These are phyloP conservation scores for Pseudopleuronectes americanus DNA, from an alignment of 2,797 vertebrate genomes.

Conservation along the genomic window DNA sequence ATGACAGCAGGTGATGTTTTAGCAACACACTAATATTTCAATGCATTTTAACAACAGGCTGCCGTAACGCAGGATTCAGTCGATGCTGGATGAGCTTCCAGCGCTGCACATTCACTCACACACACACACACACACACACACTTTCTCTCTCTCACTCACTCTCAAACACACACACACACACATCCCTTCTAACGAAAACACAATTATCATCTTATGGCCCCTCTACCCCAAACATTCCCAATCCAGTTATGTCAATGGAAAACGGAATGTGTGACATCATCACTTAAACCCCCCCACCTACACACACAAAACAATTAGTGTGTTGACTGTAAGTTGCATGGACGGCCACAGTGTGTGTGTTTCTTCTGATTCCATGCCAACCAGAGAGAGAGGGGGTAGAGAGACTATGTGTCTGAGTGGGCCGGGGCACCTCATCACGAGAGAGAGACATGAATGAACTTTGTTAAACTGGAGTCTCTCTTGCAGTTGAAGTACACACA, in stretches of 20 bases:
- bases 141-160: not conserved
- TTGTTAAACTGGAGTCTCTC: slow-evolving; percentile 46
- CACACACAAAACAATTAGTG: slow-evolving; percentile 58
- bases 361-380: slow-evolving; percentile 67
- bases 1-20: not conserved
- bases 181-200: slow-evolving; percentile 66
- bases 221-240: slow-evolving; percentile 70
- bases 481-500: slow-evolving; percentile 16
- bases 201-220: slow-evolving; percentile 74
- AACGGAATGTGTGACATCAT: slow-evolving; percentile 81
- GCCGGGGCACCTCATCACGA: slow-evolving; percentile 60
- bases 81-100: not conserved
- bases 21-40: no score
- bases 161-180: slow-evolving; percentile 14
- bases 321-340: slow-evolving; percentile 54
- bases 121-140: no score
- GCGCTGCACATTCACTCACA: not conserved
- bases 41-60: not conserved
- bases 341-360: slow-evolving; percentile 57
- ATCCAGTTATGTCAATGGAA: slow-evolving; percentile 79
- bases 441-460: slow-evolving; percentile 53
- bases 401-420: slow-evolving; percentile 36
- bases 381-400: slow-evolving; percentile 32
- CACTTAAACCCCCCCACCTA: slow-evolving; percentile 54
- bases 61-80: not conserved